Evolutionary conservation across 1,140 invertebrate genomes (phyloP), one percentile per base, ranked within the genome.

Genomic region (Caenorhabditis latens): DNA sequence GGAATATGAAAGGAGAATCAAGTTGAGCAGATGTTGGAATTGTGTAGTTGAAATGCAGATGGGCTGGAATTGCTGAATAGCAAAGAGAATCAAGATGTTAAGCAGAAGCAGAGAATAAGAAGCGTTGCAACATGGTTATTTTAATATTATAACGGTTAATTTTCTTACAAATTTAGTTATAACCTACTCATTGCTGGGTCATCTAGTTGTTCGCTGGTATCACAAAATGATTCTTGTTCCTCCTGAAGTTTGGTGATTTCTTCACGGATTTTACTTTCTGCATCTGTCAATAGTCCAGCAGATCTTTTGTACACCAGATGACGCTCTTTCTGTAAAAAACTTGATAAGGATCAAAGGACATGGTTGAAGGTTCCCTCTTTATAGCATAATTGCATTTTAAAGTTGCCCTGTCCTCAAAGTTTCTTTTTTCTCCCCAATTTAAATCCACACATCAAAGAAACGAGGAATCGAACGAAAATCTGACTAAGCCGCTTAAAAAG

Each of bases 1-100:
- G 91, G 63, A 93, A 92, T 57, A 93, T 92, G 82, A 92, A 91
- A 9, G 92, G 88, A n/a, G 91, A 92, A 63, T 92, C 92, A 7
- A 92, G 86, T 55, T 90, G 89, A 5, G 91, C 91, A 53, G 87
- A 89, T 2, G 90, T 85, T 32, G 91, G 92, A 24, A 92, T 84
- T 4, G 91, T 89, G 65, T 93, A 92, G 84, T 93, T 93, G n/a
- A 89, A 65, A 61, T 58, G 83, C 40, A 90, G 75, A 85, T 85
- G 65, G 83, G 67, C 83, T 84, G 83, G 42, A 85, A 79, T 79
- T 8, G 71, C 71, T 79, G 67, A 87, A 86, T 43, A 86, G 63
- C 63, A 71, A 63, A 58, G 46, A 86, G 57, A 40, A 43, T 14
- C 3, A 84, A 13, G 6, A 6, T 4, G 16, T 61, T 79, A 79